These are phyloP conservation scores for Bursaphelenchus okinawaensis DNA, from an alignment of 2,888 invertebrate genomes.

Conservation along the genomic window DNA sequence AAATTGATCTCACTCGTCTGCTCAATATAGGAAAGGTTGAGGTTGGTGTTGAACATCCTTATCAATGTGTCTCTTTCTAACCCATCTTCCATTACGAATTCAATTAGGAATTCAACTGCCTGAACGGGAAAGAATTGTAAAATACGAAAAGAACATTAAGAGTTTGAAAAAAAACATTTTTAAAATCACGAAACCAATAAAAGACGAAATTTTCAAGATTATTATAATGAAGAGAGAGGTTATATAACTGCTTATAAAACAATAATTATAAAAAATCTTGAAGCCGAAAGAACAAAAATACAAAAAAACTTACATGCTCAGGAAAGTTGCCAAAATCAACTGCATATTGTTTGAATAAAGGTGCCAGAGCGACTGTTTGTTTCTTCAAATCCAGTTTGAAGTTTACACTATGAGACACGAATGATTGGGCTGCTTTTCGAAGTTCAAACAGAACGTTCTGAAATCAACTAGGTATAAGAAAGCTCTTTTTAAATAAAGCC, in stretches of 20 bases:
- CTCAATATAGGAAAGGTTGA: slow-evolving; percentile 41
- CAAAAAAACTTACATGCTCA: slow-evolving; percentile 34
- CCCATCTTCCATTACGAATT: slow-evolving; percentile 5
- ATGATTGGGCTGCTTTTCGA: slow-evolving; percentile 23
- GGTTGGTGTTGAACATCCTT: slow-evolving; percentile 35
- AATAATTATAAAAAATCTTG: too few relatives aligned
- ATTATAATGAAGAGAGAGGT: too few relatives aligned
- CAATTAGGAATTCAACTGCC: neutral
- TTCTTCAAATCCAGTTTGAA: slow-evolving; percentile 57
- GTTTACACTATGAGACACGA: slow-evolving; percentile 59
- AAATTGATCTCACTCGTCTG: slow-evolving; percentile 42
- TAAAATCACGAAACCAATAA: neutral
- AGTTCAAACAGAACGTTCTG: slow-evolving; percentile 28
- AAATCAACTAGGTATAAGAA: slow-evolving; percentile 2
- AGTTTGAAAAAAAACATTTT: neutral
- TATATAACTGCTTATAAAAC: too few relatives aligned
- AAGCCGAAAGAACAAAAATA: too few relatives aligned
- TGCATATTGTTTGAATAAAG: slow-evolving; percentile 62
- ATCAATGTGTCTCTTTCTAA: neutral
- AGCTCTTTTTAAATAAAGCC: too few relatives aligned
- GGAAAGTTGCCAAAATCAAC: slow-evolving; percentile 59
- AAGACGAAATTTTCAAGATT: too few relatives aligned
- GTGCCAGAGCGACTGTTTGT: slow-evolving; percentile 58
- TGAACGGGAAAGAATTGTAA: neutral
- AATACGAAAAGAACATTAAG: too few relatives aligned